phyloP scores from a whole-genome alignment of 30 jellyfish, hydroid and myxozoan species.

The Rhopilema esculentum region DNA sequence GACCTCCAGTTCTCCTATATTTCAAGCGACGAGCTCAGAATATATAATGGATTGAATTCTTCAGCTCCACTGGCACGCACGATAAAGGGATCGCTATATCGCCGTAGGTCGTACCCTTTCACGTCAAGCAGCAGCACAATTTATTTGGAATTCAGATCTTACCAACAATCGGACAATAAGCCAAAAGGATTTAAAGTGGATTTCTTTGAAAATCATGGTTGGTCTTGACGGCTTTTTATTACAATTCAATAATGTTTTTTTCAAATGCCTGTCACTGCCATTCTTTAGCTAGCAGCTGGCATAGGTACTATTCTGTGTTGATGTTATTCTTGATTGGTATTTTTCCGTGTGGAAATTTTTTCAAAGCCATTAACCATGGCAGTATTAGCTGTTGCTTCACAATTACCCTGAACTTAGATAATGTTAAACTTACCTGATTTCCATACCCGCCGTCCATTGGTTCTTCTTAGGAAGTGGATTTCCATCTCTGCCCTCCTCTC shows the following conservation, averaged over 20 bases:
- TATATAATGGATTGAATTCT: not conserved
- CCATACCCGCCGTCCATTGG: too few relatives aligned
- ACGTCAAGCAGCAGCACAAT: not conserved
- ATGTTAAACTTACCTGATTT: too few relatives aligned
- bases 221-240: not conserved
- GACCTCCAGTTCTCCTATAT: not conserved
- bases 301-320: too few relatives aligned
- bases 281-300: too few relatives aligned
- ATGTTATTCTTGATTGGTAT: too few relatives aligned
- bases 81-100: too few relatives aligned
- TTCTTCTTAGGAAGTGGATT: too few relatives aligned
- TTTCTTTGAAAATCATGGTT: not conserved
- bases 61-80: not conserved
- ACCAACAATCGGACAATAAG: not conserved
- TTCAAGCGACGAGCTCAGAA: not conserved
- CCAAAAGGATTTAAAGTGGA: not conserved
- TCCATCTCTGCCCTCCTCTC: too few relatives aligned
- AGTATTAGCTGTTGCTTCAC: too few relatives aligned
- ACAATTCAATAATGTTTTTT: not conserved
- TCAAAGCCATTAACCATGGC: too few relatives aligned
- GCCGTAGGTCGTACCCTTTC: not conserved
- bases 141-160: not conserved
- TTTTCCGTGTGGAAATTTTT: too few relatives aligned
- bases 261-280: not conserved
- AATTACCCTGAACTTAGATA: too few relatives aligned